A percentile compares a stretch with the other conserved stretches of the same genome.
Conservation (phyloP, 2,113 vertebrate genomes). For the Plecturocebus donacophilus region DNA sequence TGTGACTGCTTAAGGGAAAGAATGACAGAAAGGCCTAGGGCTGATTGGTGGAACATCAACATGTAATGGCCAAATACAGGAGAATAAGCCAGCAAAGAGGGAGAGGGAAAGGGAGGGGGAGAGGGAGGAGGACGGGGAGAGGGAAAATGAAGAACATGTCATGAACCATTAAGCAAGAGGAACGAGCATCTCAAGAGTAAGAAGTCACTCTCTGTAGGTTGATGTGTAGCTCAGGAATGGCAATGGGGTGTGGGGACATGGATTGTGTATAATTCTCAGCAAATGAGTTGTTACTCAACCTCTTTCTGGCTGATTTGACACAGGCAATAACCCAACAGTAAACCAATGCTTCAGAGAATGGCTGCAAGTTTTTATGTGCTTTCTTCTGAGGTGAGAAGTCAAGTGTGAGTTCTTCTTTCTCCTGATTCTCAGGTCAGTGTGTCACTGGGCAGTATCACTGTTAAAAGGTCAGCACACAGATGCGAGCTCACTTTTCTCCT, state of each 20-base stretch:
- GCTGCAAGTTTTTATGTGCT: not conserved
- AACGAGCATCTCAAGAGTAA: not conserved
- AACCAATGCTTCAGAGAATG: not conserved
- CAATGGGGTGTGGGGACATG: not conserved
- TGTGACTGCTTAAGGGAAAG: not conserved
- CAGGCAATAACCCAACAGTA: constrained; percentile 4
- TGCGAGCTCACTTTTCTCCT: not conserved
- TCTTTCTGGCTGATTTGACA: constrained; percentile 31
- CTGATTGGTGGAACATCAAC: not conserved
- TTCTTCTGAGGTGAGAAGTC: not conserved
- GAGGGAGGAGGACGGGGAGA: no score
- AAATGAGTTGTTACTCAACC: constrained; percentile 49
- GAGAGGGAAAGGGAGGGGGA: no score
- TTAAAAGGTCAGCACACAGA: not conserved
- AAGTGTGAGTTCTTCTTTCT: not conserved
- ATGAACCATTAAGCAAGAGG: constrained; percentile 47
- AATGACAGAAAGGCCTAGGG: not conserved
- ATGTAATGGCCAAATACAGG: not conserved
- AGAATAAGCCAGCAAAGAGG: not conserved
- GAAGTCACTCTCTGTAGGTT: not conserved
- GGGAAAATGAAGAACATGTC: constrained; percentile 18
- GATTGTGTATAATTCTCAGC: not conserved
- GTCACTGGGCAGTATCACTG: not conserved
- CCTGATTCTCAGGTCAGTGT: not conserved
- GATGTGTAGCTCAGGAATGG: not conserved